Evolutionary conservation across 2,113 vertebrate species (phyloP), one percentile per base, ranked within the genome.

Genomic region (Oryzias woworae): DNA sequence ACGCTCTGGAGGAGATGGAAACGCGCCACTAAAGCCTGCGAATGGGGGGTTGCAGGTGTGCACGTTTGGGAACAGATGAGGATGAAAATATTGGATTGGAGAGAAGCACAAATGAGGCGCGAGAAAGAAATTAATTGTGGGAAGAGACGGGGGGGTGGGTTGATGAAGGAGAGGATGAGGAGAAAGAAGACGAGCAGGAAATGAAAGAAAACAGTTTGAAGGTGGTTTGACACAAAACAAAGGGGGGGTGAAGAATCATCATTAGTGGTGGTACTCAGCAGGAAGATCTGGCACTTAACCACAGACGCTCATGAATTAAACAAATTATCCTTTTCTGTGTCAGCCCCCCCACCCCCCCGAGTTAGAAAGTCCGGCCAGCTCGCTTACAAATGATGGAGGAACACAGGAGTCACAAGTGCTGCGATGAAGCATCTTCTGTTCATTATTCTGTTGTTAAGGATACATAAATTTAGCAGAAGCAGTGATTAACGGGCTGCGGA

Each of bases 251-350:
- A 31, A 56, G 54, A 15, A 70, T 69, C 78, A 75, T 74, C 75
- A 88, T 87, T 88, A 89, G 86, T 1, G 46, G 73, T 69, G 82
- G 75, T 75, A 75, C 86, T 78, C 75, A 45, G 66, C 50, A 63
- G 83, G 85, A 83, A 73, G 66, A 87, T 85, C 78, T 80, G 86
- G 79, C 85, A 89, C 84, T 86, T 87, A 84, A 85, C 81, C 82
- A 83, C 81, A 87, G 79, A 83, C 68, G 51, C 82, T 89, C 86
- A 85, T 89, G 88, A 91, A 89, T 89, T 91, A 90, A 88, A 89
- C 87, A 90, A 88, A 90, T 87, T 65, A 90, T 86, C 82, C 67
- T 59, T 90, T 85, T 88, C 82, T 81, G 76, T 86, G 85, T 90
- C 89, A 85, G 78, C 82, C 83, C 80, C 82, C 79, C 15, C 13